These are phyloP conservation scores for Mellivora capensis DNA, from an alignment of 2,113 vertebrate genomes.

Conservation along the genomic window DNA sequence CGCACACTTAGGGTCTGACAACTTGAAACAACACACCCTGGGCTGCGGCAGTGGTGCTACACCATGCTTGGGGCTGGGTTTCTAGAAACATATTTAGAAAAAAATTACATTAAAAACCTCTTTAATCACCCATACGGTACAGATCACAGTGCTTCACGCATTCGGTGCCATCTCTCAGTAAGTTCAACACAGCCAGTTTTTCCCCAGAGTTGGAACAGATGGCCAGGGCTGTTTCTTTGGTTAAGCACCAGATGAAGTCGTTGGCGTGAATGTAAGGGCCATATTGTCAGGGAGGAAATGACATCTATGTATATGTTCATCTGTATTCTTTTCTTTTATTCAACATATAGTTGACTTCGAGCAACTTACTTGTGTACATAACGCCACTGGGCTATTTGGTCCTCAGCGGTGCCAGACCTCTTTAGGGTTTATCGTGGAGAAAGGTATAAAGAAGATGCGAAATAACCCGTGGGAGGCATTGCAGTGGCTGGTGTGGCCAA, in stretches of 20 bases:
- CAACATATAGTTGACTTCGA: slow-evolving; percentile 47
- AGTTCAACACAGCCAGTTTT: slow-evolving; percentile 42
- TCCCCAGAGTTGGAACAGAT: slow-evolving; percentile 65
- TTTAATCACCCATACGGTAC: neutral
- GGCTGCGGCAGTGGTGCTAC: neutral
- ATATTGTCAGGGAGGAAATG: slow-evolving; percentile 40
- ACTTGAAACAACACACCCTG: neutral
- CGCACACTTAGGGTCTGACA: neutral
- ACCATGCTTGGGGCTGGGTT: neutral
- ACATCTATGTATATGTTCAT: slow-evolving; percentile 43
- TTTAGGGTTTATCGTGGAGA: neutral
- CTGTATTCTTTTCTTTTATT: slow-evolving; percentile 60
- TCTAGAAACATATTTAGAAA: neutral
- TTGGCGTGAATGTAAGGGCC: slow-evolving; percentile 65
- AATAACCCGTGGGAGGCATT: neutral
- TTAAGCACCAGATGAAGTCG: slow-evolving; percentile 67
- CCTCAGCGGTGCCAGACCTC: neutral
- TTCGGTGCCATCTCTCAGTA: slow-evolving; percentile 22
- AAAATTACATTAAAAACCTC: neutral
- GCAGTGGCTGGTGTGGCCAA: neutral
- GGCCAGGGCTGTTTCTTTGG: slow-evolving; percentile 68
- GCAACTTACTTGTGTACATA: slow-evolving; percentile 5
- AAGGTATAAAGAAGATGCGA: neutral
- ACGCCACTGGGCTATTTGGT: neutral
- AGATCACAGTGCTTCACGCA: neutral